Conservation (phyloP, 2,797 vertebrate species). For the Pantherophis alleghaniensis region DNA sequence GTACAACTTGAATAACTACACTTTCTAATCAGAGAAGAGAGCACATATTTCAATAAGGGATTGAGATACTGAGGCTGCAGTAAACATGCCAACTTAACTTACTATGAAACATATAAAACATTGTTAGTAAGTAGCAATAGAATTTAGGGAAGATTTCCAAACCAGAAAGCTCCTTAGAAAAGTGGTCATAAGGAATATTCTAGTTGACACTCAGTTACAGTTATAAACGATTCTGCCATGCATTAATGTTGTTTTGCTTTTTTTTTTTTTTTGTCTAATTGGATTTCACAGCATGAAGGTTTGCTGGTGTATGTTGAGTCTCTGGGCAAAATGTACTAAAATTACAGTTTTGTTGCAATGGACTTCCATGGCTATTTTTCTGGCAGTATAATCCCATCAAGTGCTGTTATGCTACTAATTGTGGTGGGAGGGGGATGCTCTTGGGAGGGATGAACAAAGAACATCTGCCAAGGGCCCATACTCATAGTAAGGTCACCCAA, state of each 20-base stretch:
- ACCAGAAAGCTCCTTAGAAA: background rate
- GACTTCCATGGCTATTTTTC: background rate
- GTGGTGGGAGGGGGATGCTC: background rate
- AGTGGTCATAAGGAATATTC: background rate
- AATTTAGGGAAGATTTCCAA: background rate
- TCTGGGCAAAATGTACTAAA: background rate
- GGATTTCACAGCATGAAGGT: background rate
- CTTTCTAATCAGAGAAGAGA: background rate
- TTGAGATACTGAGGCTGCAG: background rate
- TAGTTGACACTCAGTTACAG: background rate
- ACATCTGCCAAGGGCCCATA: background rate
- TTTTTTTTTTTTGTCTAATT: background rate
- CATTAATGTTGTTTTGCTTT: background rate
- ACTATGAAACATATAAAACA: background rate
- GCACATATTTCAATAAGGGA: too few species aligned
- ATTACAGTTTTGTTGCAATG: background rate
- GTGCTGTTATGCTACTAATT: background rate
- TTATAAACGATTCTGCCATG: background rate
- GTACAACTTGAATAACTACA: background rate
- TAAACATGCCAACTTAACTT: background rate
- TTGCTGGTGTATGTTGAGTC: background rate
- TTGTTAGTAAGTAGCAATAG: background rate
- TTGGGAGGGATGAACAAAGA: background rate
- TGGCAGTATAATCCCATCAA: background rate
- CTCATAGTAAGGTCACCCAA: background rate